Base-by-base conservation (phyloP, 2,888 invertebrate genomes). In the Rhagophthalmus giganteus region DNA sequence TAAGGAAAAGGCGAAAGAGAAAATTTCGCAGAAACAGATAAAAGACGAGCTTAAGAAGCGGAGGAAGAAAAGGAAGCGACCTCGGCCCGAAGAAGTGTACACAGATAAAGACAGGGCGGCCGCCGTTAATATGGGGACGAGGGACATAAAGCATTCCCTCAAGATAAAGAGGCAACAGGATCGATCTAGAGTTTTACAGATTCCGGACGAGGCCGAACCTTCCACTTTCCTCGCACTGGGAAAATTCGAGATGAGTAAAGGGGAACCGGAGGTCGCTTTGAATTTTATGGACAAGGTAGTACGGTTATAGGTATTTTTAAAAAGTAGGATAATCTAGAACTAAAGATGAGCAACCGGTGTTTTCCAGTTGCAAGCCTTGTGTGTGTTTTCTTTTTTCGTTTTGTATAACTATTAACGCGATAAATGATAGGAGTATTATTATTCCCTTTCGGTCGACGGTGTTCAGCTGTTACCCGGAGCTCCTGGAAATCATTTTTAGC, bases 51-150 rank as follows among this genome's bases (percentile, higher is more conserved):
- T 61, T 49, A 59, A 48, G 5, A 59, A 57, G 20, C 70, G 73
- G 48, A 55, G 39, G 65, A 77, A 26, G 64, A 72, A 25, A 68
- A 76, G 2, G 75, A 78, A 54, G 12, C 62, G 63, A 7, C 54
- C 55, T 11, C 60, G 58, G 59, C 68, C 76, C 50, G 90, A 91
- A 61, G 93, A 93, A 67, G 74, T 89, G 12, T 94, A 92, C 66
- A 93, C 92, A 11, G 94, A 94, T 70, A 94, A 94, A 67, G 93
- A 93, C 70, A 79, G 94, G 3, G 94, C 93, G 0, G 93, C 94
- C 0, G 92, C 93, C 0, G 92, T 92, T 9, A 88, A 90, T 65
- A 82, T 89, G 81, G 90, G 90, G 0, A 86, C 85, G n/a, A 85
- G 83, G 55, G 93, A 94, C 68, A 93, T 94, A 55, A 94, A 94